Evolutionary conservation across 2,113 vertebrate genomes (phyloP).

Genomic region (Psilopogon haemacephalus): DNA sequence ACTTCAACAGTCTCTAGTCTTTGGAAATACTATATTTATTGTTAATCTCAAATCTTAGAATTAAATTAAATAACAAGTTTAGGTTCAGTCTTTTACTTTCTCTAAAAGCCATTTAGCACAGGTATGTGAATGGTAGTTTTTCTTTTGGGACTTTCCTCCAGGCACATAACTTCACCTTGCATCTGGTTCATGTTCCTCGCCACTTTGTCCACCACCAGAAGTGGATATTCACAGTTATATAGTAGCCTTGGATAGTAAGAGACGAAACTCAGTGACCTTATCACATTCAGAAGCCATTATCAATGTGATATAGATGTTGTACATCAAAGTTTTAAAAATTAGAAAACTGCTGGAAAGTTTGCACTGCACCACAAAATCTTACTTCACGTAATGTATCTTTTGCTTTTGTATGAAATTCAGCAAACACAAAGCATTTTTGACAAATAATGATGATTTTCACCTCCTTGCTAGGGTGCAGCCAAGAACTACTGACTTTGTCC

Average conservation of each 20-base stretch:
- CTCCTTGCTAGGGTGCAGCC: neutral
- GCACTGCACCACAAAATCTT: neutral
- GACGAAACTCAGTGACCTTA: neutral
- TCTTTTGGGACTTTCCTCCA: neutral
- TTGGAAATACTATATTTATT: neutral
- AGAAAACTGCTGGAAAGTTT: neutral
- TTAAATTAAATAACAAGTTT: neutral
- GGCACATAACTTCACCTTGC: accelerated
- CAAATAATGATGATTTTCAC: neutral
- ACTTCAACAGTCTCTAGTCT: neutral
- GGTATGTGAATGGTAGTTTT: neutral
- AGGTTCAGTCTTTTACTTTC: neutral
- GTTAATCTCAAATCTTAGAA: neutral
- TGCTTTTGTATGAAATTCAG: neutral
- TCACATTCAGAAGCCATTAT: neutral
- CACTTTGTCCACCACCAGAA: neutral
- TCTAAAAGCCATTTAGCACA: neutral
- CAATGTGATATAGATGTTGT: neutral
- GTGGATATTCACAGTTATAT: neutral
- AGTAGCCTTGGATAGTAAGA: neutral
- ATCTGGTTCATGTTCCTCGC: neutral
- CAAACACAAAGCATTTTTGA: neutral
- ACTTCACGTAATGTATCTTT: neutral
- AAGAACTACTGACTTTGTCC: neutral
- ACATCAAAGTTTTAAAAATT: neutral